Conservation (phyloP, 2,888 invertebrate species). For the Morpho achilles region DNA sequence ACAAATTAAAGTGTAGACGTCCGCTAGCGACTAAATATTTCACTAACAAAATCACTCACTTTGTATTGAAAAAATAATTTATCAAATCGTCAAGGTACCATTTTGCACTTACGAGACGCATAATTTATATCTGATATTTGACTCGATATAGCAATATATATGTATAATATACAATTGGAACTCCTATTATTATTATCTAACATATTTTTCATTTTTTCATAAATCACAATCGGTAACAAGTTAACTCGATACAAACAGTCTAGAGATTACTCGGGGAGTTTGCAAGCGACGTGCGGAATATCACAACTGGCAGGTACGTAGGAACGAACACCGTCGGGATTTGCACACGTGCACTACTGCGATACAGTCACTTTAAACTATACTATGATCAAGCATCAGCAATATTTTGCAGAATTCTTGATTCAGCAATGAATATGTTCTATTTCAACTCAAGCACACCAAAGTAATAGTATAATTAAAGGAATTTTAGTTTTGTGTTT, state of each 20-base stretch:
- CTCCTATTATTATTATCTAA: slow-evolving; percentile 78
- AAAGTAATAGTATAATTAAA: too few species aligned
- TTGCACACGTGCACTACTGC: too few species aligned
- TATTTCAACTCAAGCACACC: too few species aligned
- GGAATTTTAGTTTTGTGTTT: too few species aligned
- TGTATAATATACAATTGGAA: slow-evolving; percentile 78
- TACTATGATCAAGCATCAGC: too few species aligned
- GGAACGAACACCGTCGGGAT: too few species aligned
- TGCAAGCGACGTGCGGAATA: slow-evolving; percentile 24
- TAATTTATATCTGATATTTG: slow-evolving; percentile 42
- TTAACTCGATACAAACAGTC: slow-evolving; percentile 59
- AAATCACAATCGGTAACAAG: slow-evolving; percentile 77
- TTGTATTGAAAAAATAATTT: slow-evolving; percentile 32
- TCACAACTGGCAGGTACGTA: slow-evolving; percentile 23
- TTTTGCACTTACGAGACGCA: slow-evolving; percentile 25
- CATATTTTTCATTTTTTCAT: slow-evolving; percentile 55
- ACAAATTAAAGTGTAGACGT: slow-evolving; percentile 1
- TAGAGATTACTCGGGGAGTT: slow-evolving; percentile 40
- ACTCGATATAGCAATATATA: slow-evolving; percentile 63
- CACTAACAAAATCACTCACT: slow-evolving; percentile 24
- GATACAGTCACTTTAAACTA: too few species aligned
- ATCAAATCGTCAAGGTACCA: slow-evolving; percentile 25
- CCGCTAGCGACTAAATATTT: not conserved
- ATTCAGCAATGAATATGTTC: too few species aligned
- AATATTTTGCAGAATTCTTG: too few species aligned